phyloP scores from a whole-genome alignment of 2,888 invertebrate species.

The Apoda limacodes region DNA sequence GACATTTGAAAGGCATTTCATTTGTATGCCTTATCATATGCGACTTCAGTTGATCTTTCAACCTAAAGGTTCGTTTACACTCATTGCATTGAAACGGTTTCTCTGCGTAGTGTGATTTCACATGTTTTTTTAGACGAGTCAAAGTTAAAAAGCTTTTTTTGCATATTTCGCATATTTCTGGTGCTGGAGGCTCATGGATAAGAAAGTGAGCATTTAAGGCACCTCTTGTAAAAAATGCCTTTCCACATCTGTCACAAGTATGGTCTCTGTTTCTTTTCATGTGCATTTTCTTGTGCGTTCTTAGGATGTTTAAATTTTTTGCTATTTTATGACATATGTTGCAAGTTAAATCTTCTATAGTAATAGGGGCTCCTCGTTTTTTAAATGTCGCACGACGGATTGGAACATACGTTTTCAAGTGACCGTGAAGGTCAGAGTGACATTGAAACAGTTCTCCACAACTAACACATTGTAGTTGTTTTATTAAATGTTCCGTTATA shows the following conservation, averaged over 20 bases:
- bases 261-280: constrained; percentile 44
- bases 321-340: constrained; percentile 38
- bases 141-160: constrained; percentile 31
- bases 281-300: constrained; percentile 69
- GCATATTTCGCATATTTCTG: constrained; percentile 32
- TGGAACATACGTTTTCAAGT: too few relatives aligned
- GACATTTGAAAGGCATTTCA: constrained; percentile 76
- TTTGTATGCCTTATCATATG: constrained; percentile 80
- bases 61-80: constrained; percentile 35
- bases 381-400: too few relatives aligned
- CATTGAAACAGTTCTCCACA: too few relatives aligned
- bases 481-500: too few relatives aligned
- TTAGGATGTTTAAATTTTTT: constrained; percentile 31
- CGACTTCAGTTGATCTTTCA: constrained; percentile 56
- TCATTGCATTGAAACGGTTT: constrained; percentile 39
- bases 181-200: constrained; percentile 23
- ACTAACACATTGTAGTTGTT: too few relatives aligned
- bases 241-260: constrained; percentile 47
- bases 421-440: too few relatives aligned
- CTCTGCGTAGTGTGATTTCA: constrained; percentile 30
- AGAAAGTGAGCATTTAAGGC: constrained; percentile 30
- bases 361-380: constrained; percentile 1
- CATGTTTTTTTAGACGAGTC: constrained; percentile 29
- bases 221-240: constrained; percentile 35
- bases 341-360: constrained; percentile 25